phyloP scores from a whole-genome alignment of 2,113 vertebrate species.

The Cyphomyrus discorhynchus region DNA sequence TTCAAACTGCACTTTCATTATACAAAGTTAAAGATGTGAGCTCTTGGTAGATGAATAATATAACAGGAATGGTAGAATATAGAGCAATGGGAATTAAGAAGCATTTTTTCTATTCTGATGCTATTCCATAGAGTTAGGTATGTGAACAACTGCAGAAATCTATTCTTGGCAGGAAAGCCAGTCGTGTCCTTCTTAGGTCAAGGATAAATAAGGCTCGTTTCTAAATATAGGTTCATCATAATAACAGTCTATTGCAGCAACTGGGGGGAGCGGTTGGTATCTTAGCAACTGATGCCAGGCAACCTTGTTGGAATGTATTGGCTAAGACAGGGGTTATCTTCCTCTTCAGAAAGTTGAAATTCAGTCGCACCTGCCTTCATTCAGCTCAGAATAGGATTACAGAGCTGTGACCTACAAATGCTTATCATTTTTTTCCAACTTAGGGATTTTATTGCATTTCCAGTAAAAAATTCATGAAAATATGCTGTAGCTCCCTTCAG shows the following conservation, averaged over 20 bases:
- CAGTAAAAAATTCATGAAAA: background rate
- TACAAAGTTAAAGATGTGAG: background rate
- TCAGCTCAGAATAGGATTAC: background rate
- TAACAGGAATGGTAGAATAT: background rate
- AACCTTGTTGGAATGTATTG: background rate
- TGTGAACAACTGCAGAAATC: background rate
- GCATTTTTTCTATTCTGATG: background rate
- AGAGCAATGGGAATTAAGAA: background rate
- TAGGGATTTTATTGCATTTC: background rate
- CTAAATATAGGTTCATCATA: slow-evolving; percentile 18
- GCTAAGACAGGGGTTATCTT: slow-evolving; percentile 6
- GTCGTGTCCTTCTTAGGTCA: slow-evolving; percentile 3
- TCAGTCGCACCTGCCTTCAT: background rate
- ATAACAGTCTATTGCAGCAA: background rate
- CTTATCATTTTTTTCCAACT: background rate
- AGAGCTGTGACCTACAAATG: background rate
- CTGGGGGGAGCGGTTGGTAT: slow-evolving; percentile 6
- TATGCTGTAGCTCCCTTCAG: background rate
- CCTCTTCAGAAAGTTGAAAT: slow-evolving; percentile 8
- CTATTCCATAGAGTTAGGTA: background rate
- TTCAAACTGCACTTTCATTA: background rate
- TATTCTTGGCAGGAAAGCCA: slow-evolving; percentile 17
- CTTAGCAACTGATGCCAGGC: slow-evolving; percentile 15
- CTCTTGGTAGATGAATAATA: slow-evolving; percentile 2
- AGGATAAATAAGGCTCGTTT: slow-evolving; percentile 14